Base-by-base conservation (phyloP, 2,888 invertebrate species). In the Hemaris fuciformis region DNA sequence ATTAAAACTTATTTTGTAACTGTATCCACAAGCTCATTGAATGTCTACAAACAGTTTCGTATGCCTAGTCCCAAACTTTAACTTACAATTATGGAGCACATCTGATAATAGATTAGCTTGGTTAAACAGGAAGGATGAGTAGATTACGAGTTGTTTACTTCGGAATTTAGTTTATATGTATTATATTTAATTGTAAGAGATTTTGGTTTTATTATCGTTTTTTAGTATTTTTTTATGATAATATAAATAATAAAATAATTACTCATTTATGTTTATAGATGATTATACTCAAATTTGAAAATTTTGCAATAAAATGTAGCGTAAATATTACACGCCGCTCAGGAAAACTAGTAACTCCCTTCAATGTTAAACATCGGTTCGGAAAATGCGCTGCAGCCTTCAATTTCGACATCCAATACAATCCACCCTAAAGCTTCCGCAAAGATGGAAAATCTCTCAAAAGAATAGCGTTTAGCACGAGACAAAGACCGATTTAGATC, bases 1-100 rank as follows among this genome's bases (percentile, higher is more conserved):
- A 92, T 92, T 92, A 91, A 91, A 92, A 92, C 87, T 91, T 91
- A 88, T 90, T 89, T 89, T 85, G 89, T 85, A 80, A 76, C 84
- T 75, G 79, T 81, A 56, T 53, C 56, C 48, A 82, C 82, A 84
- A 83, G 80, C 87, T 85, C 78, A 73, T 78, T 76, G 79, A 79
- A 79, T 79, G 69, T 70, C 69, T 75, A 79, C 83, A 84, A 85
- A 85, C 79, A 64, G 70, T 73, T 79, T 77, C 73, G 76, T 73
- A 75, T 74, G 80, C 78, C 77, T 83, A 80, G 82, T 84, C 82
- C 76, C 75, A 70, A 67, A 83, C 80, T 84, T 81, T 72, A 74
- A 81, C 79, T 83, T 81, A 80, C 79, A 78, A 80, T 82, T 83
- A 83, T 80, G 73, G 76, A 83, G 79, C 76, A 84, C 82, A 83